Evolutionary conservation across 2,113 vertebrate genomes (phyloP), one percentile per base, ranked within the genome.

Genomic region (Pterocles burchelli): DNA sequence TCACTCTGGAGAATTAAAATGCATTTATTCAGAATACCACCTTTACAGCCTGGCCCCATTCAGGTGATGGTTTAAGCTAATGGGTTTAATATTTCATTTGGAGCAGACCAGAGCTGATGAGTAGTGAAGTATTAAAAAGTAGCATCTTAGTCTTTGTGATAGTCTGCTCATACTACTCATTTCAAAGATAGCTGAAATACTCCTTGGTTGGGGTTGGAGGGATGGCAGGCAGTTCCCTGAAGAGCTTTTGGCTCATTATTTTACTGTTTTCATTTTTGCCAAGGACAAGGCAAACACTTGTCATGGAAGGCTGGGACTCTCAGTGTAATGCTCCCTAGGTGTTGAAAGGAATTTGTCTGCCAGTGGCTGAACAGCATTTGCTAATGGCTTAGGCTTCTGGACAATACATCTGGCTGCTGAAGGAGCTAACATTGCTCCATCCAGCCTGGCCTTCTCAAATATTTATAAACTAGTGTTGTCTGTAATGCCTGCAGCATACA

Each of bases 391-490:
- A 15, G 2, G 34, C 77, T 95, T 94, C 81, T 93, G 88, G 95
- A 92, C 85, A 80, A 6, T 94, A 87, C 88, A 93, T 95, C 90
- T 92, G 96, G 75, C 70, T 91, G 89, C 90, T 88, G 81, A 63
- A 83, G 90, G 55, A 85, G 88, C 70, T 54, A 76, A 58, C 17
- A 75, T 76, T 95, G 86, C 80, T 96, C 83, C 72, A 81, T 93
- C 90, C 93, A 91, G 55, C 90, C 74, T 57, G 55, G 4, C 34
- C 72, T 83, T 87, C 82, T 93, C 88, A 95, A 85, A 94, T 95
- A 95, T 97, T 97, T 94, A 95, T 89, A 77, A 89, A 70, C 43
- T 88, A 94, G 85, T 86, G 79, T 65, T 94, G 90, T 90, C 5
- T 93, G 61, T 20, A 57, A 74, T 74, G 75, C 59, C 43, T 36